These are phyloP conservation scores for Scomber colias DNA, from an alignment of 2,113 vertebrate genomes.

Conservation along the genomic window DNA sequence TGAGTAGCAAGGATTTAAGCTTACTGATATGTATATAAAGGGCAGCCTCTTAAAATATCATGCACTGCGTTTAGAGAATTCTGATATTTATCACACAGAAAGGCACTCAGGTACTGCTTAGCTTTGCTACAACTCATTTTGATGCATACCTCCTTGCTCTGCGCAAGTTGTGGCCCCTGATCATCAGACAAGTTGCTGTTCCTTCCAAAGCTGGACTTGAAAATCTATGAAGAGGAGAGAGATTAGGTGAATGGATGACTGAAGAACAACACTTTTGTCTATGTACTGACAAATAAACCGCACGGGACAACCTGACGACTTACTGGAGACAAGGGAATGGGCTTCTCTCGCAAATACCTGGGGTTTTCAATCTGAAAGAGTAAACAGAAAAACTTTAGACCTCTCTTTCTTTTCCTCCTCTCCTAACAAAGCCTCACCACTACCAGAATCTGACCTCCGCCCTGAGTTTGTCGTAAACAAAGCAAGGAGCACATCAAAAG, in stretches of 20 bases:
- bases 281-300: conserved; percentile 6
- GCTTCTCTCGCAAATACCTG: conserved; percentile 91
- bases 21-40: conserved; percentile 31
- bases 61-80: conserved; percentile 27
- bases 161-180: conserved; percentile 59
- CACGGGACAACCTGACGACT: conserved; percentile 66
- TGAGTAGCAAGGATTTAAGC: conserved; percentile 2
- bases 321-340: conserved; percentile 88
- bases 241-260: conserved; percentile 6
- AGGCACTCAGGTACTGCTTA: neutral
- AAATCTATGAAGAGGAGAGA: conserved; percentile 59
- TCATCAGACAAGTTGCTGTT: conserved; percentile 79
- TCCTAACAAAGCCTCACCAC: conserved; percentile 57
- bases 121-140: conserved; percentile 11
- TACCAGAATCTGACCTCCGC: conserved; percentile 56
- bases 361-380: conserved; percentile 94
- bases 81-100: conserved; percentile 19
- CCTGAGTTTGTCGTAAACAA: conserved; percentile 76
- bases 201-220: conserved; percentile 82
- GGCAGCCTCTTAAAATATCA: conserved; percentile 25
- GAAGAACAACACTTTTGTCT: conserved; percentile 14
- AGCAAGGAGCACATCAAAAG: conserved; percentile 75
- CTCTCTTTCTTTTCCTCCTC: conserved; percentile 41
- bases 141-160: conserved; percentile 79
- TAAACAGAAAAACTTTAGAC: conserved; percentile 66